Evolutionary conservation across 2,888 invertebrate genomes (phyloP).

Genomic region (Scaptomyza tumidula): DNA sequence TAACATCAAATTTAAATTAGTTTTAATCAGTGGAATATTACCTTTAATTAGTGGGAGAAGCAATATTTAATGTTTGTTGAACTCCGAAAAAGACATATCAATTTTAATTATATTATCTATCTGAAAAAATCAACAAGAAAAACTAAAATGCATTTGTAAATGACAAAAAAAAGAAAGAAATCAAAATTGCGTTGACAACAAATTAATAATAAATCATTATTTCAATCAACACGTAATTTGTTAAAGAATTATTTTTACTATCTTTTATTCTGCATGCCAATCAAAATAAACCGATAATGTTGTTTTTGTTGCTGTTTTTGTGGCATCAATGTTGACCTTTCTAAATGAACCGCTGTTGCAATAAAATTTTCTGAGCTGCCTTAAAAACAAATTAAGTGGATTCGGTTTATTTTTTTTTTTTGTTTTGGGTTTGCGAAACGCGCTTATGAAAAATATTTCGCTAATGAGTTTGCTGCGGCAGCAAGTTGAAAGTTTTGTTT

Average conservation of each 20-base stretch:
- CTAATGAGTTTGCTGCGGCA: slow-evolving; percentile 49
- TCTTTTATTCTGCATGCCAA: not conserved
- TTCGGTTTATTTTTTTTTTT: slow-evolving; percentile 7
- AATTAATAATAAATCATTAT: slow-evolving; percentile 41
- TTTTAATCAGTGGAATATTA: slow-evolving; percentile 47
- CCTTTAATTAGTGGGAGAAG: slow-evolving; percentile 46
- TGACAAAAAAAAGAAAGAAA: slow-evolving; percentile 14
- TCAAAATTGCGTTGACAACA: not conserved
- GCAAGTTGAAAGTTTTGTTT: slow-evolving; percentile 55
- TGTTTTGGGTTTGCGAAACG: not conserved
- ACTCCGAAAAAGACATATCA: slow-evolving; percentile 17
- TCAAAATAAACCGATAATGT: slow-evolving; percentile 57
- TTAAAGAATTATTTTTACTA: slow-evolving; percentile 34
- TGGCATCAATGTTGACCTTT: slow-evolving; percentile 60
- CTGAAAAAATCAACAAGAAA: slow-evolving; percentile 7
- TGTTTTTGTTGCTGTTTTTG: slow-evolving; percentile 9
- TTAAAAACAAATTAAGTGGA: slow-evolving; percentile 58
- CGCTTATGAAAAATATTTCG: slow-evolving; percentile 16
- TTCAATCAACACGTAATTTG: slow-evolving; percentile 47
- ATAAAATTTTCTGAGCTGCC: slow-evolving; percentile 20
- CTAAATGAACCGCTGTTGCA: slow-evolving; percentile 48
- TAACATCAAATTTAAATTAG: slow-evolving; percentile 36
- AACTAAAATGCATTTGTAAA: slow-evolving; percentile 34
- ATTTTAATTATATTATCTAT: slow-evolving; percentile 3
- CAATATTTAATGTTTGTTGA: not conserved